Evolutionary conservation across 2,113 vertebrate genomes (phyloP).

Genomic region (Psilopsiagon aurifrons): DNA sequence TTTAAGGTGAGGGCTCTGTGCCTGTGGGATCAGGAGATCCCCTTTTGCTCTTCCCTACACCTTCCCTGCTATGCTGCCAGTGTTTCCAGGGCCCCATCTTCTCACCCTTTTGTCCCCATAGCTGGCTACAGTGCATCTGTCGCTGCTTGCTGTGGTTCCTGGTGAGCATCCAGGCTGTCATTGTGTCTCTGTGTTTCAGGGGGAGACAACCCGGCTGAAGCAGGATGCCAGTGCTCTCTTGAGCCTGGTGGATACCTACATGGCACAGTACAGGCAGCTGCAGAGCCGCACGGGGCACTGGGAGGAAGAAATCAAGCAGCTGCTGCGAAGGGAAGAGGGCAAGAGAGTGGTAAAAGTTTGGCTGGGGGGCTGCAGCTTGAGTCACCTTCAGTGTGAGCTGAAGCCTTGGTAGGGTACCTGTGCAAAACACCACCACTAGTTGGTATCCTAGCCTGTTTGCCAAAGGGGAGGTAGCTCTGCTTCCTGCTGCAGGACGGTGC

Average conservation of each 20-base stretch:
- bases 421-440: fast-evolving
- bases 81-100: background rate
- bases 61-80: background rate
- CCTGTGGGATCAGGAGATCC: background rate
- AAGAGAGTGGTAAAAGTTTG: constrained; percentile 65
- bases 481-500: background rate
- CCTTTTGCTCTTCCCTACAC: background rate
- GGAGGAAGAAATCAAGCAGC: constrained; percentile 69
- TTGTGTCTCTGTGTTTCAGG: constrained; percentile 45
- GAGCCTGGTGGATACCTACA: constrained; percentile 43
- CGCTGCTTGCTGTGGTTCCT: background rate
- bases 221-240: constrained; percentile 56
- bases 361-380: background rate
- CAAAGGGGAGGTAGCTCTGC: background rate
- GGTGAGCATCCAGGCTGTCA: background rate
- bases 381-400: background rate
- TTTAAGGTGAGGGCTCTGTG: constrained; percentile 65
- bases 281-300: constrained; percentile 51
- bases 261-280: constrained; percentile 51
- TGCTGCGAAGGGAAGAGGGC: constrained; percentile 61
- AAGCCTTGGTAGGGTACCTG: background rate
- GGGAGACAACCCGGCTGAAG: constrained; percentile 57
- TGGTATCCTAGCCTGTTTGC: background rate
- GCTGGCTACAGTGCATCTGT: background rate
- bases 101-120: background rate